phyloP scores from a whole-genome alignment of 1,140 invertebrate species.

The Eupristina koningsbergeri region DNA sequence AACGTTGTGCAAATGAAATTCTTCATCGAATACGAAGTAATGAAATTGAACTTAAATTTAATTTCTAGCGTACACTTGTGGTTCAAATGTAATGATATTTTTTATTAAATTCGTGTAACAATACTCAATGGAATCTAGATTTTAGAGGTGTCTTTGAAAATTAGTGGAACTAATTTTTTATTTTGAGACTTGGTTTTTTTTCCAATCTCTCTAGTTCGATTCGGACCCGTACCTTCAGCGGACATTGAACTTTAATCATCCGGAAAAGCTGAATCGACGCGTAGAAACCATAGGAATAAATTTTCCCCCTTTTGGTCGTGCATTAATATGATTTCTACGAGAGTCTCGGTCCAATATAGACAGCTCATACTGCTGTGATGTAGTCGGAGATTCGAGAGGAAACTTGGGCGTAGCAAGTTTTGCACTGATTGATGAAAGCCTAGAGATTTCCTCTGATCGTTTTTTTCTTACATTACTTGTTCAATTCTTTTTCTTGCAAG shows the following conservation, averaged over 20 bases:
- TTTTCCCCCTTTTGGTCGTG: not conserved
- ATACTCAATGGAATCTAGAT: too few relatives aligned
- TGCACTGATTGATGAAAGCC: constrained; percentile 26
- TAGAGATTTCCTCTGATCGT: constrained; percentile 21
- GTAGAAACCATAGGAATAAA: not conserved
- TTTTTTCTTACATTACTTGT: not conserved
- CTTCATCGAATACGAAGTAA: too few relatives aligned
- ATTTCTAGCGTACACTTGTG: too few relatives aligned
- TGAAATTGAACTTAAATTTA: too few relatives aligned
- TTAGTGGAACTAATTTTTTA: too few relatives aligned
- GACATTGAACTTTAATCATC: not conserved
- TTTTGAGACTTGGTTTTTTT: too few relatives aligned
- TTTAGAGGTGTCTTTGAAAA: too few relatives aligned
- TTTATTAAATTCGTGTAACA: too few relatives aligned
- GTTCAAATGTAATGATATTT: too few relatives aligned
- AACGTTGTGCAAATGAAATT: too few relatives aligned
- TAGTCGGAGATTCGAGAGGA: constrained; percentile 53
- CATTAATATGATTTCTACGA: constrained; percentile 36
- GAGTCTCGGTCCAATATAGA: not conserved
- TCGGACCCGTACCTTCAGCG: not conserved
- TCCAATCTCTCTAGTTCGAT: not conserved
- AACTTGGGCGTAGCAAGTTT: constrained; percentile 51
- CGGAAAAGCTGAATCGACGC: not conserved
- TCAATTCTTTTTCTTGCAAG: not conserved
- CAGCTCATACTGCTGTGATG: not conserved